These are phyloP conservation scores for Pyrocoelia pectoralis DNA, from an alignment of 2,888 invertebrate species.

Conservation along the genomic window DNA sequence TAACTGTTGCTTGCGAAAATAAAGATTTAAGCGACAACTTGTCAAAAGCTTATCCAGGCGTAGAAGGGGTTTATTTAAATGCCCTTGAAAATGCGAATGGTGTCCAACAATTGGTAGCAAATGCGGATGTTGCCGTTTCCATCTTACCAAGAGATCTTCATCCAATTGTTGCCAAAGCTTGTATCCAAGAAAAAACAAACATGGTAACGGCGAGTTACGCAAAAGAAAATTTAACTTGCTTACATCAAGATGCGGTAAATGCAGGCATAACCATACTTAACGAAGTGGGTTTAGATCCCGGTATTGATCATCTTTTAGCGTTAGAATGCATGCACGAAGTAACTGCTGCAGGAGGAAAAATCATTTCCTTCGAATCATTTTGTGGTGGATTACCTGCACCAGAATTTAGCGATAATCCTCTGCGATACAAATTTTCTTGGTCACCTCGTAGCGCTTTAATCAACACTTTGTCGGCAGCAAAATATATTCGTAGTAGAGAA, in stretches of 20 bases:
- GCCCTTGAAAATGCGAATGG: slow-evolving; percentile 73
- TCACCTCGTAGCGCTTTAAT: slow-evolving; percentile 92
- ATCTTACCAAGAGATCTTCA: slow-evolving; percentile 92
- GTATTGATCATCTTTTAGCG: slow-evolving; percentile 87
- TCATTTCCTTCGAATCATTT: slow-evolving; percentile 95
- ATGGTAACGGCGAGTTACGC: slow-evolving; percentile 98
- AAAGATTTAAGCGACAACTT: slow-evolving; percentile 90
- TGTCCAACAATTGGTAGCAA: slow-evolving; percentile 73
- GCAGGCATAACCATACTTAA: slow-evolving; percentile 94
- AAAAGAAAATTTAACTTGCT: slow-evolving; percentile 79
- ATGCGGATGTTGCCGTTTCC: slow-evolving; percentile 82
- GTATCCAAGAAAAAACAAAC: slow-evolving; percentile 86
- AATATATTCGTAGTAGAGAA: slow-evolving; percentile 63
- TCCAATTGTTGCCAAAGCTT: slow-evolving; percentile 83
- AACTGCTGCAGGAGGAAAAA: slow-evolving; percentile 86
- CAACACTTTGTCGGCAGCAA: slow-evolving; percentile 90
- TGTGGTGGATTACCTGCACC: slow-evolving; percentile 98
- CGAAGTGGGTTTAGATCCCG: slow-evolving; percentile 97
- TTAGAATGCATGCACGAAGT: slow-evolving; percentile 96
- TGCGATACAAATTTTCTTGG: slow-evolving; percentile 96
- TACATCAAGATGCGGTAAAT: slow-evolving; percentile 81
- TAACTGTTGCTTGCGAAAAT: slow-evolving; percentile 73
- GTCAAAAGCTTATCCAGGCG: slow-evolving; percentile 78
- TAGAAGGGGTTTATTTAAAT: slow-evolving; percentile 83
- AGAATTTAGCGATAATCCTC: slow-evolving; percentile 90